Percentiles rank a stretch among this genome's conserved stretches.
phyloP scores from a whole-genome alignment of 2,797 vertebrate genomes.

The Geotrypetes seraphini region DNA sequence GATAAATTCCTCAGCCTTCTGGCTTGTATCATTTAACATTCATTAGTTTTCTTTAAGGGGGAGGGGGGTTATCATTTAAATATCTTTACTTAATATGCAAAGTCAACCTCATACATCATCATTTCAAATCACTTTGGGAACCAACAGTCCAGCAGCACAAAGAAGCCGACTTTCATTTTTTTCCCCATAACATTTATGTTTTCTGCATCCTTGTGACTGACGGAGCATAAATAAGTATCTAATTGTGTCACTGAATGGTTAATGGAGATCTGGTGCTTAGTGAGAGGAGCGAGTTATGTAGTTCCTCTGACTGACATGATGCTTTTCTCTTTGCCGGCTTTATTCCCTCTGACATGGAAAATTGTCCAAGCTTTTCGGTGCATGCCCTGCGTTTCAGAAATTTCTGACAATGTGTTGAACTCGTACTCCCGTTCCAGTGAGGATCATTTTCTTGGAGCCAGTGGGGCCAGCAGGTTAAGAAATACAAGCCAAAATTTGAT shows the following conservation, averaged over 20 bases:
- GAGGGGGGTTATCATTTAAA: slow-evolving; percentile 81
- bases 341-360: no score
- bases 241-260: slow-evolving; percentile 33
- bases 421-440: no score
- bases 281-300: slow-evolving; percentile 6
- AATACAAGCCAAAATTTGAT: no score
- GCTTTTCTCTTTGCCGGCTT: no score
- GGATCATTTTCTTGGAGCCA: no score
- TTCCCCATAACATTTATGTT: slow-evolving; percentile 51
- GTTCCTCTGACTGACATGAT: no score
- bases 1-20: slow-evolving; percentile 71
- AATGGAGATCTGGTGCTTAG: slow-evolving; percentile 27
- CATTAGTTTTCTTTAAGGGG: slow-evolving; percentile 63
- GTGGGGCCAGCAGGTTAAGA: no score
- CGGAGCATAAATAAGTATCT: slow-evolving; percentile 45
- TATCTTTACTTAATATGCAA: slow-evolving; percentile 81
- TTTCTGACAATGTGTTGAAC: no score
- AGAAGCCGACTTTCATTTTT: slow-evolving; percentile 51
- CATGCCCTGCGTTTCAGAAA: no score
- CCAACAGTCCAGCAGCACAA: slow-evolving; percentile 59
- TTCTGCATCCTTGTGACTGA: slow-evolving; percentile 46
- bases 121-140: slow-evolving; percentile 97
- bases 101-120: slow-evolving; percentile 84
- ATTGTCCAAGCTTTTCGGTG: no score
- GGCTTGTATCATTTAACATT: slow-evolving; percentile 64